phyloP scores from a whole-genome alignment of 2,113 vertebrate genomes.

The Menidia beryllina region DNA sequence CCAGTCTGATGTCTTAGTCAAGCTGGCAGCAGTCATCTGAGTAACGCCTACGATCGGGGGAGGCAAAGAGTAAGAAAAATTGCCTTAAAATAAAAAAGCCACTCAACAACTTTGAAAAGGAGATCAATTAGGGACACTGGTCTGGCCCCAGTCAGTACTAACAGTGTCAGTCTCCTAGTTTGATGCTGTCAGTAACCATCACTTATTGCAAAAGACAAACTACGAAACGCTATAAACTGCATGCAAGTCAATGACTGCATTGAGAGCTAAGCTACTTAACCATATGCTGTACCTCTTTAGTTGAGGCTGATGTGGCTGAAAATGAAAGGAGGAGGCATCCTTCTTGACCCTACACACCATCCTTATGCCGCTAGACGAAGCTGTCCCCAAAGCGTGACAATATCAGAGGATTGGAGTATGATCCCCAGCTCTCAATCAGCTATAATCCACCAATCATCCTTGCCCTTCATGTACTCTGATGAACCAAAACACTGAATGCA shows the following conservation, averaged over 20 bases:
- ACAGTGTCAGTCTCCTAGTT: conserved; percentile 15
- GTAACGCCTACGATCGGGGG: conserved; percentile 67
- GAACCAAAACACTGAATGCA: conserved; percentile 47
- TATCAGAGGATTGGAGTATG: conserved; percentile 64
- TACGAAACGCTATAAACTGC: conserved; percentile 28
- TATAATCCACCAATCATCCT: conserved; percentile 74
- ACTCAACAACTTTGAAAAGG: conserved; percentile 63
- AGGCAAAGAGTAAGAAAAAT: conserved; percentile 56
- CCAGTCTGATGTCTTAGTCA: conserved; percentile 53
- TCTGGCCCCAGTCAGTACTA: conserved; percentile 10
- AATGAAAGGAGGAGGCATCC: conserved; percentile 27
- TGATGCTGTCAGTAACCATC: conserved; percentile 2
- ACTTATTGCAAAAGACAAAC: conserved; percentile 37
- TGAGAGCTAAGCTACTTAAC: conserved; percentile 35
- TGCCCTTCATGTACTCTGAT: conserved; percentile 64
- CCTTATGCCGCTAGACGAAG: conserved; percentile 42
- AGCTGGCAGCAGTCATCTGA: conserved; percentile 63
- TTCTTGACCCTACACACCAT: conserved; percentile 18
- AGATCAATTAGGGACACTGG: conserved; percentile 61
- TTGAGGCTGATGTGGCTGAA: conserved; percentile 39
- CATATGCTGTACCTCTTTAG: conserved; percentile 47
- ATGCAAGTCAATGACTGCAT: conserved; percentile 8
- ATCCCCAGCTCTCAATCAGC: conserved; percentile 78
- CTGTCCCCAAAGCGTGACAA: conserved; percentile 40
- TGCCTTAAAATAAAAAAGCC: conserved; percentile 65